Conservation (phyloP, 2,888 invertebrate genomes). For the Serrognathus titanus region DNA sequence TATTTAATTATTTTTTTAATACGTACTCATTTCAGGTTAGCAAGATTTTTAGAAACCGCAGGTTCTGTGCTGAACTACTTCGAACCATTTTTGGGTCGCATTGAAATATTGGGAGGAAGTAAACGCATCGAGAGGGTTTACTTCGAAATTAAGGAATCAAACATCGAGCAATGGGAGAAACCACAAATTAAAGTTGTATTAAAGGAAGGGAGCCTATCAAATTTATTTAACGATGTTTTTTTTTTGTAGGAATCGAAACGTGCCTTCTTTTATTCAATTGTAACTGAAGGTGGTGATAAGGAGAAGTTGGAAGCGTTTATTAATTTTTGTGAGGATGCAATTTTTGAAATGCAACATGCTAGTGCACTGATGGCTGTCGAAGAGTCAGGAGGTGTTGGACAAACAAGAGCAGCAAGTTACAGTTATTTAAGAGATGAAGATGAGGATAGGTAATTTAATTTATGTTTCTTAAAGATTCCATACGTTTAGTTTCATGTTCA, state of each 20-base stretch:
- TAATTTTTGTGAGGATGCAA: constrained; percentile 99
- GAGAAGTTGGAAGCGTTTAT: constrained; percentile 98
- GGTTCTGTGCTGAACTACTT: constrained; percentile 96
- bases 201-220: neutral
- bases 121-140: constrained; percentile 97
- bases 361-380: constrained; percentile 94
- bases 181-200: constrained; percentile 87
- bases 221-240: neutral
- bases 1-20: constrained; percentile 1
- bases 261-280: constrained; percentile 98
- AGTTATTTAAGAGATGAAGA: constrained; percentile 85
- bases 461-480: neutral
- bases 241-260: constrained; percentile 85
- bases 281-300: constrained; percentile 98
- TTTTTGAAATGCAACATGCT: constrained; percentile 99
- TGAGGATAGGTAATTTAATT: constrained; percentile 63
- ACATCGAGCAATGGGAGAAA: constrained; percentile 99
- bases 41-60: constrained; percentile 93
- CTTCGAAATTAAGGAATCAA: constrained; percentile 99
- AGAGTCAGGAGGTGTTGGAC: constrained; percentile 68
- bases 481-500: neutral
- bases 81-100: constrained; percentile 95
- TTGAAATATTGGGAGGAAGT: constrained; percentile 96
- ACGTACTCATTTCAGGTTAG: constrained; percentile 59
- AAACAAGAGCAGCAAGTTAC: constrained; percentile 77